A percentile compares a stretch with the other conserved stretches of the same genome.
These are phyloP conservation scores for Ceyx melanurus DNA, from an alignment of 2,113 vertebrate species.

Conservation along the genomic window DNA sequence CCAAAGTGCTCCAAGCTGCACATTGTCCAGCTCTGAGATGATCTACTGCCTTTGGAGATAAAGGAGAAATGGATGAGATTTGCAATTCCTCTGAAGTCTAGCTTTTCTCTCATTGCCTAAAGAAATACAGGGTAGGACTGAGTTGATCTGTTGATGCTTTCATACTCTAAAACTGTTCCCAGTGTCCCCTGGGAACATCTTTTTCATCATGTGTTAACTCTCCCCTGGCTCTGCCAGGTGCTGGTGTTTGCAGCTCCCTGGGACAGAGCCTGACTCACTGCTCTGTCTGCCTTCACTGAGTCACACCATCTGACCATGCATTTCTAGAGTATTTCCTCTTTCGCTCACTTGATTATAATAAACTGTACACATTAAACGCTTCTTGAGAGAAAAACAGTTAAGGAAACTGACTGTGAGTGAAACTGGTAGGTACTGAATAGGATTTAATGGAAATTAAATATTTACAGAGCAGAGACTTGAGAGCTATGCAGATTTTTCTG, in stretches of 20 bases:
- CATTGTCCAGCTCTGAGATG: fast-evolving
- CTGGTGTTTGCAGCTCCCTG: neutral
- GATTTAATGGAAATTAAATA: neutral
- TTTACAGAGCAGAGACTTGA: neutral
- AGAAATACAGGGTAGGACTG: neutral
- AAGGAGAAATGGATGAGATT: neutral
- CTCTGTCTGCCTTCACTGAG: neutral
- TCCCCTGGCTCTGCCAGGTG: neutral
- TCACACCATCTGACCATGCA: fast-evolving
- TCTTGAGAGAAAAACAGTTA: neutral
- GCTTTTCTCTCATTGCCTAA: neutral
- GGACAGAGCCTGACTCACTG: neutral
- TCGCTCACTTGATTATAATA: neutral
- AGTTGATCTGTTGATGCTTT: fast-evolving
- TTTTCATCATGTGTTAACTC: neutral
- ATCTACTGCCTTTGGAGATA: neutral
- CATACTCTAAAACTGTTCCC: neutral
- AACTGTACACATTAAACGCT: neutral
- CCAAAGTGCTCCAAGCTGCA: neutral
- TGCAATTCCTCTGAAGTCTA: neutral
- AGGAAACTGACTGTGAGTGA: fast-evolving
- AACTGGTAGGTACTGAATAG: neutral
- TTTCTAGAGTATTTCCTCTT: neutral
- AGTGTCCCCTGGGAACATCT: too few species aligned
- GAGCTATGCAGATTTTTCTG: neutral